Evolutionary conservation across 2,888 invertebrate species (phyloP).

Genomic region (Trachelus troglodyta): DNA sequence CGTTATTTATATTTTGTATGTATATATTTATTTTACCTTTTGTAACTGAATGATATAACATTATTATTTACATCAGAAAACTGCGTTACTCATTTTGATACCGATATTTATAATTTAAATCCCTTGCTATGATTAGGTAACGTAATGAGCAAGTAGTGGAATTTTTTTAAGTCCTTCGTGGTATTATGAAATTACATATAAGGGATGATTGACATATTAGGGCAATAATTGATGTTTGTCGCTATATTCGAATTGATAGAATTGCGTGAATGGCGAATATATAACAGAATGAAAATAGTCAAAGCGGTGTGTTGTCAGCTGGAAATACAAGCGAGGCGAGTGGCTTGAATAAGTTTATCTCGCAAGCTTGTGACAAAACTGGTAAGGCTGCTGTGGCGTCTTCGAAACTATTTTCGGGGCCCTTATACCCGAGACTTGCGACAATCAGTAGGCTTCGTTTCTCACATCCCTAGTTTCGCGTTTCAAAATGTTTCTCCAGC

Average conservation of each 20-base stretch:
- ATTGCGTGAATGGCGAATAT: background rate
- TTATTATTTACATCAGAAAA: conserved; percentile 23
- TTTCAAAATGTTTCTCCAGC: background rate
- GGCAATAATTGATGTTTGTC: background rate
- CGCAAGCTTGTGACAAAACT: background rate
- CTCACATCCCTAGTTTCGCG: background rate
- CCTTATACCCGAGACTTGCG: background rate
- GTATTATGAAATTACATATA: background rate
- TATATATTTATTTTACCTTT: conserved; percentile 38
- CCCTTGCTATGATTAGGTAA: background rate
- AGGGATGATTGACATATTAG: background rate
- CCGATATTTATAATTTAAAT: background rate
- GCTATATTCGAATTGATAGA: background rate
- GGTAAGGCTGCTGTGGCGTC: background rate
- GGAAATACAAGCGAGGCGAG: background rate
- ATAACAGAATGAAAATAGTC: background rate
- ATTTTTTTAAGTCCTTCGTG: background rate
- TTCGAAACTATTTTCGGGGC: background rate
- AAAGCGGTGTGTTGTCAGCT: background rate
- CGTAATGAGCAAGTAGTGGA: background rate
- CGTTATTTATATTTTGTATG: conserved; percentile 35
- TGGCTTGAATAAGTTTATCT: background rate
- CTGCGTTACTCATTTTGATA: background rate
- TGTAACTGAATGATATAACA: conserved; percentile 34
- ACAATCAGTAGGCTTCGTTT: background rate